Evolutionary conservation across 1,140 invertebrate genomes (phyloP), one percentile per base, ranked within the genome.

Genomic region (Lineus longissimus): DNA sequence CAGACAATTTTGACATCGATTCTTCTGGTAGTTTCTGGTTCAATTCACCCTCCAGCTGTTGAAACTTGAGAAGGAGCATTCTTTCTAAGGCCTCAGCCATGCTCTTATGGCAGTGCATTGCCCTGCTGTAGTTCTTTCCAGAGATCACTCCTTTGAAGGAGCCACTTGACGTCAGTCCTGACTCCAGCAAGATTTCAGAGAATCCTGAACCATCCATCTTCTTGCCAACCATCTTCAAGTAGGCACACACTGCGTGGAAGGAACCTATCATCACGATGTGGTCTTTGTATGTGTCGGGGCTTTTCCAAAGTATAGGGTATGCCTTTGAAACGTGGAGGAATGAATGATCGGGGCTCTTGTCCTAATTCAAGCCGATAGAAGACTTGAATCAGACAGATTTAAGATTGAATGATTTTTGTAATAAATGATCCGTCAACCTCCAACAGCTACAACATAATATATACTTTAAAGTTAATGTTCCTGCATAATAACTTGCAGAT

Each of bases 201-300:
- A 61, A 47, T 13, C 58, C 56, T 19, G 62, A 55, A 11, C 70
- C 70, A 45, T 36, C 55, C 64, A 72, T 68, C 36, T 65, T 70
- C 55, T 68, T 72, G 2, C 62, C 66, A 29, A 69, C 31, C 66
- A 72, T 67, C 51, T 66, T 67, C 47, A 72, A n/a, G 43, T 66
- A 68, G 6, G 58, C 69, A 68, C 61, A 64, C 9, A 57, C 33
- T 4, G 65, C 30, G 59, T 67, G 64, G 27, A 71, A 67, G 2
- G 67, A 59, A 15, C 63, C 67, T 9, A 64, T 67, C 59, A 67
- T 31, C 15, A 70, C 25, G 29, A 70, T 68, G 36, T 73, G 66
- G 0, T 68, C 67, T 45, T 70, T 27, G 59, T 70, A 71, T 59
- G n/a, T 63, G 0, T 36, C 13, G 31, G 66, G 55, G n/a, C 59